These are phyloP conservation scores for Ceratothoa steindachneri DNA, from an alignment of 2,888 invertebrate species.

Conservation along the genomic window DNA sequence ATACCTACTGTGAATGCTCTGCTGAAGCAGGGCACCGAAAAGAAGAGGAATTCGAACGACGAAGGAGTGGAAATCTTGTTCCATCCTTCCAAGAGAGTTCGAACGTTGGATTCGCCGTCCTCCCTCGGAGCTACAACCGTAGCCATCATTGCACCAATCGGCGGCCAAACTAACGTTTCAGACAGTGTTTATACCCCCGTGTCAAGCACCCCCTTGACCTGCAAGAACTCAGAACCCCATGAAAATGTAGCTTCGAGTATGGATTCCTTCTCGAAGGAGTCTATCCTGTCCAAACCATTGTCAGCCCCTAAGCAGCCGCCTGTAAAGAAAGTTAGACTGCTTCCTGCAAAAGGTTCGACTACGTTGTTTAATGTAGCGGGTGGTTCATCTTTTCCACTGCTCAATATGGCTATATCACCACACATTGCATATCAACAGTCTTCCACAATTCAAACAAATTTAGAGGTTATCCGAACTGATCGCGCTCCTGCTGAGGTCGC, in stretches of 20 bases:
- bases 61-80: not conserved
- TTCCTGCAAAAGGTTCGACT: not conserved
- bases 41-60: not conserved
- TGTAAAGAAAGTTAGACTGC: not conserved
- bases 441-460: conserved; percentile 2
- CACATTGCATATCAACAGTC: conserved; percentile 13
- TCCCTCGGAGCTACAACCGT: not conserved
- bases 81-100: not conserved
- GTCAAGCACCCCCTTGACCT: not conserved
- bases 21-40: not conserved
- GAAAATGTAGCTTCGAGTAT: not conserved
- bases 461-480: not conserved
- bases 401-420: not conserved
- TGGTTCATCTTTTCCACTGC: conserved; percentile 3
- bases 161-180: not conserved
- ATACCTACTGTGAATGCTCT: not conserved
- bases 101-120: not conserved
- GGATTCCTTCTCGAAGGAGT: not conserved
- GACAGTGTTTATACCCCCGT: not conserved
- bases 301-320: not conserved
- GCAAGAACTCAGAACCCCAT: not conserved
- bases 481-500: not conserved
- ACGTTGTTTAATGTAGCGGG: not conserved
- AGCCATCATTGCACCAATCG: not conserved
- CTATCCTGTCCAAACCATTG: not conserved